phyloP scores from a whole-genome alignment of 2,797 vertebrate species.

The Champsocephalus esox region DNA sequence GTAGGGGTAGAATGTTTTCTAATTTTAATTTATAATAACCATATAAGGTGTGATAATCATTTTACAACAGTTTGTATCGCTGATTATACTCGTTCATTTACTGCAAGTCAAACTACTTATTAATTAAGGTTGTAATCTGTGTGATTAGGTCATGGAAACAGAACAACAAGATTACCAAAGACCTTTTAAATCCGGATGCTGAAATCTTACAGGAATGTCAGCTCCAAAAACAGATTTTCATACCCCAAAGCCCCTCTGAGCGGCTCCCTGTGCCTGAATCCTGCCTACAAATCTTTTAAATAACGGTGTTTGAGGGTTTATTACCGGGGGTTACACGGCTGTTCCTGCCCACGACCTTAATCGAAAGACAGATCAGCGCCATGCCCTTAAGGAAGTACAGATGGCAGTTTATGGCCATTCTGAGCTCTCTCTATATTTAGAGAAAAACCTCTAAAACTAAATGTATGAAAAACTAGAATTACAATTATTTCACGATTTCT shows the following conservation, averaged over 20 bases:
- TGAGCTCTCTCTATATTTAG: too few species aligned
- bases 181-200: constrained; percentile 60
- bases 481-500: too few species aligned
- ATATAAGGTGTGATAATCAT: not conserved
- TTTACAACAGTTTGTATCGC: not conserved
- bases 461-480: too few species aligned
- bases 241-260: constrained; percentile 53
- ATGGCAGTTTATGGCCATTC: too few species aligned
- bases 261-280: constrained; percentile 31
- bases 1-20: not conserved
- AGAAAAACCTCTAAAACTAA: too few species aligned
- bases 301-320: constrained; percentile 33
- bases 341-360: constrained; percentile 35
- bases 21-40: constrained; percentile 15
- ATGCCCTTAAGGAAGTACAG: not conserved
- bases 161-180: constrained; percentile 47
- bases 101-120: constrained; percentile 23
- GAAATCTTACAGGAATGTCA: constrained; percentile 59
- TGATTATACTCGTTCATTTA: not conserved
- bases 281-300: constrained; percentile 58
- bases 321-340: constrained; percentile 7
- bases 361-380: constrained; percentile 18
- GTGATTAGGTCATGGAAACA: constrained; percentile 41
- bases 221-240: constrained; percentile 58
- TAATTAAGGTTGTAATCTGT: constrained; percentile 21